Evolutionary conservation across 2,888 invertebrate genomes (phyloP).

Genomic region (Synanthedon tipuliformis): DNA sequence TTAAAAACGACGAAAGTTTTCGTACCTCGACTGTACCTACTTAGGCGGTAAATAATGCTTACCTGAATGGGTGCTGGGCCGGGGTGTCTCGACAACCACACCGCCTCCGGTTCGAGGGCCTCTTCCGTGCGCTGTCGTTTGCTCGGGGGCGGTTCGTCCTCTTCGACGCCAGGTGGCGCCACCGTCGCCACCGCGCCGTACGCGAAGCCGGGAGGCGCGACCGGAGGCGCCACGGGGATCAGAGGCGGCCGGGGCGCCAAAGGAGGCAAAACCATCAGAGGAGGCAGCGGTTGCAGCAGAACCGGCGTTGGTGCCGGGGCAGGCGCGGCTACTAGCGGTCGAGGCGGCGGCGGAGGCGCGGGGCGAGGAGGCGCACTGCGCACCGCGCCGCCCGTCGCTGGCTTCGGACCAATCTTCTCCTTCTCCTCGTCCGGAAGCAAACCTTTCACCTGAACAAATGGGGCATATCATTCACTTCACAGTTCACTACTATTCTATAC

Average conservation of each 20-base stretch:
- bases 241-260: slow-evolving; percentile 51
- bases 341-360: slow-evolving; percentile 18
- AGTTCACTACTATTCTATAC: no score
- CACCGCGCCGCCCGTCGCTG: slow-evolving; percentile 35
- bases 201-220: slow-evolving; percentile 20
- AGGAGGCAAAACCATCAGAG: slow-evolving; percentile 65
- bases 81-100: slow-evolving; percentile 44
- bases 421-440: slow-evolving; percentile 95
- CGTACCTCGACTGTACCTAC: no score
- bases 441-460: slow-evolving; percentile 74
- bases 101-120: slow-evolving; percentile 87
- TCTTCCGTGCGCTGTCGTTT: slow-evolving; percentile 95
- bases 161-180: slow-evolving; percentile 16
- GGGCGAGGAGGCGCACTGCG: slow-evolving; percentile 11
- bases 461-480: not conserved
- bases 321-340: slow-evolving; percentile 5
- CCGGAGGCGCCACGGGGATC: slow-evolving; percentile 51
- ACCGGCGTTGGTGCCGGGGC: slow-evolving; percentile 19
- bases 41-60: not conserved
- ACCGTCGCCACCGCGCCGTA: slow-evolving; percentile 15
- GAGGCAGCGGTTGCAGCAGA: slow-evolving; percentile 43
- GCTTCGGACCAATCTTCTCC: slow-evolving; percentile 95
- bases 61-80: slow-evolving; percentile 64
- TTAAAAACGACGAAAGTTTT: no score
- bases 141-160: slow-evolving; percentile 81